Conservation (phyloP, 2,888 invertebrate species). For the Thecocarcelia acutangulata region DNA sequence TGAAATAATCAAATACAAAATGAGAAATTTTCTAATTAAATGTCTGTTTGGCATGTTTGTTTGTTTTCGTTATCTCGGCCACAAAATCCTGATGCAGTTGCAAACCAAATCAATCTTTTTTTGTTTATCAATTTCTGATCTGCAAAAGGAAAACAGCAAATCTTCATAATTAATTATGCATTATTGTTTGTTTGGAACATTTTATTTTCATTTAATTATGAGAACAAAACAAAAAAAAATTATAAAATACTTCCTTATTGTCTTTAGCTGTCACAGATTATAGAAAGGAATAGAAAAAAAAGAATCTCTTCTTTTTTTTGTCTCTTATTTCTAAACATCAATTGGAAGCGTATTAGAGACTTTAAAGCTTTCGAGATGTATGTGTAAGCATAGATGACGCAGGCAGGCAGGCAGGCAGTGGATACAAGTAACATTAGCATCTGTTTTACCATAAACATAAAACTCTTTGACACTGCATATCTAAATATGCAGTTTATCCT, state of each 20-base stretch:
- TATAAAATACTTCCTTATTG: conserved; percentile 65
- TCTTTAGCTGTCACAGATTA: conserved; percentile 65
- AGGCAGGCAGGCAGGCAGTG: conserved; percentile 4
- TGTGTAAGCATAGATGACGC: background rate
- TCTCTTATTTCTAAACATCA: background rate
- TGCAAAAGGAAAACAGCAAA: conserved; percentile 18
- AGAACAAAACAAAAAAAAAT: background rate
- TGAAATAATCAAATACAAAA: background rate
- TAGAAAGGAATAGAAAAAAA: conserved; percentile 30
- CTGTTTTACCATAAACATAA: conserved; percentile 66
- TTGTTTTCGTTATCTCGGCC: background rate
- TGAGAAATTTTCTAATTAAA: conserved; percentile 34
- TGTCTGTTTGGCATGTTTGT: conserved; percentile 13
- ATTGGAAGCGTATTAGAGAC: conserved; percentile 34
- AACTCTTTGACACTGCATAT: conserved; percentile 70
- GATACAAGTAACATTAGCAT: conserved; percentile 60
- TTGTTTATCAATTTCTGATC: conserved; percentile 52
- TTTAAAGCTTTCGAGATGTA: conserved; percentile 19
- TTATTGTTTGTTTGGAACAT: conserved; percentile 32
- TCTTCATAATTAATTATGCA: conserved; percentile 64
- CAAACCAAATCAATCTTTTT: conserved; percentile 53
- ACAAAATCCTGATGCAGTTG: conserved; percentile 3
- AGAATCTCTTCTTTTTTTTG: conserved; percentile 21
- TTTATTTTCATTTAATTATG: conserved; percentile 22
- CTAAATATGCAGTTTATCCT: conserved; percentile 68